Percentiles rank a stretch among this genome's conserved stretches.
These are phyloP conservation scores for Aleiodes testaceus DNA, from an alignment of 2,888 invertebrate species.

Conservation along the genomic window DNA sequence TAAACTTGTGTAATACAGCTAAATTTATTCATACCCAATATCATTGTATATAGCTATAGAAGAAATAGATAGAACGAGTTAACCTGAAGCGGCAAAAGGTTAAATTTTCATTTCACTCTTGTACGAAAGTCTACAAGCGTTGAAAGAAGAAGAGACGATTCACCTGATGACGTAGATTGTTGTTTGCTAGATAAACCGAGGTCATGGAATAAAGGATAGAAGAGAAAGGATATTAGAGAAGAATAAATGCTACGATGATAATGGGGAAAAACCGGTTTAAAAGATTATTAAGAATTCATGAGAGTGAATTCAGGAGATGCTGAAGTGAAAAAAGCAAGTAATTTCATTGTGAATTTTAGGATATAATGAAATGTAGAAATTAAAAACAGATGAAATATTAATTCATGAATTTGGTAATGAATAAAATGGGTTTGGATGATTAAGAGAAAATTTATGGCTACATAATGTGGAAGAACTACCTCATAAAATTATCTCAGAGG, in stretches of 20 bases:
- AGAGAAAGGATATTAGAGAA: slow-evolving; percentile 9
- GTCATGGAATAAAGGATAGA: slow-evolving; percentile 5
- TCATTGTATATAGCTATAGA: not conserved
- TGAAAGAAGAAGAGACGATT: slow-evolving; percentile 1
- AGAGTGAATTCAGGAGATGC: not conserved
- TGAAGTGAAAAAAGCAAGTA: not conserved
- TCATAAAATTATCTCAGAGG: too few species aligned
- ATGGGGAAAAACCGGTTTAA: slow-evolving; percentile 21
- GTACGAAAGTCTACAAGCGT: not conserved
- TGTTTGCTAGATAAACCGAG: slow-evolving; percentile 16
- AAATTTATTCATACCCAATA: slow-evolving; percentile 1
- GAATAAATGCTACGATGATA: not conserved
- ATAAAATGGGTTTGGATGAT: too few species aligned
- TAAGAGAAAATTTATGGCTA: too few species aligned
- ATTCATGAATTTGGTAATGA: too few species aligned
- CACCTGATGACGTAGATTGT: slow-evolving; percentile 11
- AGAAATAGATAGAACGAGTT: not conserved
- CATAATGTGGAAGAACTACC: too few species aligned
- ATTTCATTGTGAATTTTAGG: too few species aligned
- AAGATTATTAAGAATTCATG: slow-evolving; percentile 11
- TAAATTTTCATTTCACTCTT: slow-evolving; percentile 6
- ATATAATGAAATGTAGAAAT: too few species aligned
- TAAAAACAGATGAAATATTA: too few species aligned
- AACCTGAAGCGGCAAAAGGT: slow-evolving; percentile 9
- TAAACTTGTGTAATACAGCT: not conserved